Evolutionary conservation across 37 sponge, comb jelly and placozoan species (phyloP).

Genomic region (Agelas oroides): DNA sequence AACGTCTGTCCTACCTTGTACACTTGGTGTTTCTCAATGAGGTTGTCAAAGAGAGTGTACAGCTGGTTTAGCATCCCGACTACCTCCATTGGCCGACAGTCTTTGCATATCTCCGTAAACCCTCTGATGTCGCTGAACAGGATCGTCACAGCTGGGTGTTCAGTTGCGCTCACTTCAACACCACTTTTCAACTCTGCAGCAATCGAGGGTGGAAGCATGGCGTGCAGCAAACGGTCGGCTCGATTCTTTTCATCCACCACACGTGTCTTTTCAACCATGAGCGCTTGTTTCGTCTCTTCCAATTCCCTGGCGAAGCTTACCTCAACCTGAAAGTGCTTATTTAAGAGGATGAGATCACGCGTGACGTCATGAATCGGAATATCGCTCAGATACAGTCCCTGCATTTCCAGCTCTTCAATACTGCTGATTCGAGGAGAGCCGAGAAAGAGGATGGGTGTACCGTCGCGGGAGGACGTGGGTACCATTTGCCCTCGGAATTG

Average conservation of each 20-base stretch:
- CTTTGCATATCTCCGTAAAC: conserved; percentile 79
- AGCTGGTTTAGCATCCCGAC: conserved; percentile 81
- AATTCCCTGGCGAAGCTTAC: conserved; percentile 44
- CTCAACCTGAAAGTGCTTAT: conserved; percentile 57
- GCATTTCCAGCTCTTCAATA: conserved; percentile 51
- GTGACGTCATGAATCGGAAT: conserved; percentile 75
- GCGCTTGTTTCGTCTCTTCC: conserved; percentile 55
- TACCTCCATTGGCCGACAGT: conserved; percentile 67
- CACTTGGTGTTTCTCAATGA: conserved; percentile 64
- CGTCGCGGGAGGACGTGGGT: conserved; percentile 6
- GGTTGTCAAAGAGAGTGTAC: conserved; percentile 76
- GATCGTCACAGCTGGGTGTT: conserved; percentile 65
- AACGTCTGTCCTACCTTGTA: conserved; percentile 78
- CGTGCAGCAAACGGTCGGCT: conserved; percentile 72
- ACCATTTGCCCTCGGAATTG: conserved; percentile 86
- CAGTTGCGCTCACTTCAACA: conserved; percentile 29
- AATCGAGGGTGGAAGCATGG: conserved; percentile 78
- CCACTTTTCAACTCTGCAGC: conserved; percentile 56
- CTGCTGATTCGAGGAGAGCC: conserved; percentile 69
- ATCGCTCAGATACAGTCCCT: conserved; percentile 83
- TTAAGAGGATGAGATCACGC: conserved; percentile 73
- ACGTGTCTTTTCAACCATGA: conserved; percentile 57
- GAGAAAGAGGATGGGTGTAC: conserved; percentile 53
- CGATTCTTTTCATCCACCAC: conserved; percentile 65
- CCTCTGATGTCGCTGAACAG: conserved; percentile 92